phyloP scores from a whole-genome alignment of 2,888 invertebrate species.

The Cacoxenus indagator region DNA sequence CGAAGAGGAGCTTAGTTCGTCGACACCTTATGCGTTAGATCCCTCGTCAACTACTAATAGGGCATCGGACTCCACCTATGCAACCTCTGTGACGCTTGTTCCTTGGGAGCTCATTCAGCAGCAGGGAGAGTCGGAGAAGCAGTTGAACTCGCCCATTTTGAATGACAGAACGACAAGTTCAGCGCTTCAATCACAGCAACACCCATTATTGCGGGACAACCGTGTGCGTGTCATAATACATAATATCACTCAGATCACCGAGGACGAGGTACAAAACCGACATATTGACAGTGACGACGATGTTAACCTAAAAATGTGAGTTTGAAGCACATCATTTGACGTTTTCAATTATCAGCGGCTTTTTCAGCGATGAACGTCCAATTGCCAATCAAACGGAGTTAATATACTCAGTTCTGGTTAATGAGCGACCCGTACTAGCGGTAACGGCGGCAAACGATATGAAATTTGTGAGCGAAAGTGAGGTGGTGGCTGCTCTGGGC shows the following conservation, averaged over 20 bases:
- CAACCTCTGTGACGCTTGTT: conserved; percentile 52
- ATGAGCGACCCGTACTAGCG: conserved; percentile 84
- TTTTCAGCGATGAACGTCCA: conserved; percentile 64
- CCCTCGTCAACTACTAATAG: conserved; percentile 30
- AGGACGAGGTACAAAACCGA: conserved; percentile 67
- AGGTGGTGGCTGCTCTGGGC: conserved; percentile 81
- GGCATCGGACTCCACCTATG: conserved; percentile 32
- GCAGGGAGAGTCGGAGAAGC: conserved; percentile 60
- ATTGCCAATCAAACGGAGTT: conserved; percentile 74
- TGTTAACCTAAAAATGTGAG: conserved; percentile 66
- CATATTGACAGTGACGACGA: conserved; percentile 50
- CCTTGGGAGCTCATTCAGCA: conserved; percentile 66
- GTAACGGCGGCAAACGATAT: conserved; percentile 86
- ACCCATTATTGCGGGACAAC: conserved; percentile 60
- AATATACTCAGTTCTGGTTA: conserved; percentile 85
- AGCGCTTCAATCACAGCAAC: conserved; percentile 26
- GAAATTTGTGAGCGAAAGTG: conserved; percentile 83
- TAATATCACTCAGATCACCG: conserved; percentile 75
- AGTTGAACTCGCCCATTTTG: conserved; percentile 43
- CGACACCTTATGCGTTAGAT: conserved; percentile 18
- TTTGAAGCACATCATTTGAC: neutral
- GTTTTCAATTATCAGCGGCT: neutral
- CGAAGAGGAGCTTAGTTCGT: conserved; percentile 50
- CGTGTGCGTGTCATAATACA: conserved; percentile 79
- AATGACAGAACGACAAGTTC: conserved; percentile 35